phyloP scores from a whole-genome alignment of 1,140 invertebrate genomes.

The Mizuhopecten yessoensis region DNA sequence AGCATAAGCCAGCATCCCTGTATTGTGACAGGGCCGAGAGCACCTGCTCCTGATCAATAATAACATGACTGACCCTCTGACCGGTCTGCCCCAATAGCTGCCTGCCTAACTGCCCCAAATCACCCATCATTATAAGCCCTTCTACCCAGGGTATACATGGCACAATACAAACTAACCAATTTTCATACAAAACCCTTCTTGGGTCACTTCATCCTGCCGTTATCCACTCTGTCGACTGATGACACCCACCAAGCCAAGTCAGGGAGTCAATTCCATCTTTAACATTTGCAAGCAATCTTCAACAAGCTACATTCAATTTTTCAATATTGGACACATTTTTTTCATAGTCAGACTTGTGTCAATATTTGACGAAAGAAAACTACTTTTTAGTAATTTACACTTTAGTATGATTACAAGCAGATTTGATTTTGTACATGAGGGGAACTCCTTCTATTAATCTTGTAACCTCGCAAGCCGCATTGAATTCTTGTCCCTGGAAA shows the following conservation, averaged over 20 bases:
- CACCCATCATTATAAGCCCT: constrained; percentile 2
- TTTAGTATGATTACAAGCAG: background rate
- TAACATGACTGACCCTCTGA: constrained; percentile 30
- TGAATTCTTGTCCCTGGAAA: background rate
- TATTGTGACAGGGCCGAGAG: background rate
- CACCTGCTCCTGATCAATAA: constrained; percentile 32
- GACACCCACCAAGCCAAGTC: background rate
- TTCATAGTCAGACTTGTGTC: constrained; percentile 2
- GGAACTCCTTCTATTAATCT: background rate
- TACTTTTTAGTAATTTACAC: constrained; percentile 29
- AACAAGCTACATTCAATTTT: background rate
- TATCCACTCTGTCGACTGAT: background rate
- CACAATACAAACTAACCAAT: constrained; percentile 33
- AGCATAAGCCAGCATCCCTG: constrained; percentile 36
- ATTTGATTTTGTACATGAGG: background rate
- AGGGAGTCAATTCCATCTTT: background rate
- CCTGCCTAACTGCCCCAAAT: constrained; percentile 36
- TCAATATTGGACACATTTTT: background rate
- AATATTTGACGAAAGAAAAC: background rate
- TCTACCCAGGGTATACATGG: constrained; percentile 10
- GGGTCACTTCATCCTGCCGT: constrained; percentile 25
- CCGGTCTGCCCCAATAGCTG: constrained; percentile 3
- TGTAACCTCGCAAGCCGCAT: background rate
- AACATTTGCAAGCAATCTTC: background rate
- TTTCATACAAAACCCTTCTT: background rate